Evolutionary conservation across 2,888 invertebrate species (phyloP).

Genomic region (Acrocyrtus sp.): DNA sequence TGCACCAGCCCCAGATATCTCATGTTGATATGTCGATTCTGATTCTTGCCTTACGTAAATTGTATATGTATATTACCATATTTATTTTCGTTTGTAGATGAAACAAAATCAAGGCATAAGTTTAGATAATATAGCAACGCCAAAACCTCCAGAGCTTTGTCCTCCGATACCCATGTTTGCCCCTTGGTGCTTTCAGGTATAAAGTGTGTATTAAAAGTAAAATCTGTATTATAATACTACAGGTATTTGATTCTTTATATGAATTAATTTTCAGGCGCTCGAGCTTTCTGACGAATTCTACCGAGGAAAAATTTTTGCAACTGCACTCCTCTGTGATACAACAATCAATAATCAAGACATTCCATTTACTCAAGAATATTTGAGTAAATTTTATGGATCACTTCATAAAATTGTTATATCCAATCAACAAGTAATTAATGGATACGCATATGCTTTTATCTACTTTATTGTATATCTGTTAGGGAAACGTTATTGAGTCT

Average conservation of each 20-base stretch:
- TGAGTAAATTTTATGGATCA: constrained; percentile 87
- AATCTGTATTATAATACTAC: not conserved
- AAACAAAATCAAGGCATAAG: constrained; percentile 82
- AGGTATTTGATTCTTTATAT: no score
- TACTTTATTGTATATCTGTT: constrained; percentile 4
- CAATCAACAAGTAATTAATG: constrained; percentile 77
- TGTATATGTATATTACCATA: no score
- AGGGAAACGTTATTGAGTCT: constrained; percentile 19
- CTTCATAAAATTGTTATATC: constrained; percentile 77
- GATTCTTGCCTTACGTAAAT: no score
- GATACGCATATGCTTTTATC: constrained; percentile 52
- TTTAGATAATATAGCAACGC: constrained; percentile 79
- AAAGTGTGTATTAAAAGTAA: no score
- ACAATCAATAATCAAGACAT: constrained; percentile 85
- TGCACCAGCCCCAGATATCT: not conserved
- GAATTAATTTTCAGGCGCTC: no score
- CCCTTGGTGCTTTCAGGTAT: constrained; percentile 94
- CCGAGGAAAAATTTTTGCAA: constrained; percentile 84
- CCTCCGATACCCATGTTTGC: constrained; percentile 89
- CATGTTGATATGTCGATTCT: not conserved
- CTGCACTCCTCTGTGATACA: constrained; percentile 82
- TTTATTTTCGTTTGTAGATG: constrained; percentile 69
- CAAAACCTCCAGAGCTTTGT: constrained; percentile 78
- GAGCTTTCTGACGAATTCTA: constrained; percentile 79
- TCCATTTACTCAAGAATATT: constrained; percentile 75